Conservation (phyloP, 2,113 vertebrate species). For the Siniperca knerii region DNA sequence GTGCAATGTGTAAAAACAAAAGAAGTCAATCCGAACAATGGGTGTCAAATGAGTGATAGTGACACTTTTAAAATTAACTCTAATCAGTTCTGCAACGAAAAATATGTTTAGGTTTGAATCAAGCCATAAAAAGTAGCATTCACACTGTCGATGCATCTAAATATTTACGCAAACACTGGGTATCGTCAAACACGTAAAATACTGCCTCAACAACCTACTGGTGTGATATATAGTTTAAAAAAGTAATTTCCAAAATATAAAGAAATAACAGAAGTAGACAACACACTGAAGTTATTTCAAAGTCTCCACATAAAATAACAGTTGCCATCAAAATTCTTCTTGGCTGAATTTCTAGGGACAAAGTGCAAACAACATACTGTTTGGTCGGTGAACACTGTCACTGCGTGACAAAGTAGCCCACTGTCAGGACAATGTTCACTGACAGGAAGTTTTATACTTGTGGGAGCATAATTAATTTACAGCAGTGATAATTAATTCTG, state of each 20-base stretch:
- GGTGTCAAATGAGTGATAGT: neutral
- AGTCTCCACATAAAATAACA: neutral
- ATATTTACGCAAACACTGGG: neutral
- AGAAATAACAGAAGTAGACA: neutral
- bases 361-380: constrained; percentile 4
- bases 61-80: neutral
- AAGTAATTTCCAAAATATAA: neutral
- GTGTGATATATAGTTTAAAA: no score
- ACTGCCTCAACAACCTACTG: no score
- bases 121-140: neutral
- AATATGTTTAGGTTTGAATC: neutral
- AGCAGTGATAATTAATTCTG: neutral
- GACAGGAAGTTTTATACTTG: constrained; percentile 1
- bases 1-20: constrained; percentile 35
- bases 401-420: constrained; percentile 1
- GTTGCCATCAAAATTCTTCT: neutral
- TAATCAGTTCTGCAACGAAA: neutral
- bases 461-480: neutral
- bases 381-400: neutral
- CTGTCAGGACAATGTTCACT: neutral
- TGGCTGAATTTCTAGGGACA: neutral
- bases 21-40: constrained; percentile 11
- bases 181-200: no score
- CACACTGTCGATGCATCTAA: neutral
- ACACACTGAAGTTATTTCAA: neutral